Percentiles rank a stretch among this genome's conserved stretches.
These are phyloP conservation scores for Plebejus melissa DNA, from an alignment of 2,888 invertebrate species.

Conservation along the genomic window DNA sequence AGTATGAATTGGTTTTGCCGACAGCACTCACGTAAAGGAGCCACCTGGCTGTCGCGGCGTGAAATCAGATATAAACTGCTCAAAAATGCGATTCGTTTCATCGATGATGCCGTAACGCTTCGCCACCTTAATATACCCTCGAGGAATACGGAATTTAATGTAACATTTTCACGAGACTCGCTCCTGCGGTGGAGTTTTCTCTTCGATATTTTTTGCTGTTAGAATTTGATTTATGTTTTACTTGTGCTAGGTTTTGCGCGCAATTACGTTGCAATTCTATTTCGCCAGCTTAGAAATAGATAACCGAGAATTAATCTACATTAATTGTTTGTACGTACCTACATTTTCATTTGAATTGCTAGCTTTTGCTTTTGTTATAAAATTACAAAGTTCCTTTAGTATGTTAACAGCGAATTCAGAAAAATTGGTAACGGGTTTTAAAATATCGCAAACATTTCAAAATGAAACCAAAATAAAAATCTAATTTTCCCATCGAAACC, in stretches of 20 bases:
- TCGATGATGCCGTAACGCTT: constrained; percentile 41
- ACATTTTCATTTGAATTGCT: background rate
- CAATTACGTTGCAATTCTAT: background rate
- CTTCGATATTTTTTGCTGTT: background rate
- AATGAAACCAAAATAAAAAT: constrained; percentile 3
- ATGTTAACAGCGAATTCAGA: no score
- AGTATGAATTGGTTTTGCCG: constrained; percentile 64
- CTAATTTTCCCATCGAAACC: background rate
- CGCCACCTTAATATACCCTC: constrained; percentile 40
- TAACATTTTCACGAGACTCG: constrained; percentile 22
- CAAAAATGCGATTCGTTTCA: constrained; percentile 62
- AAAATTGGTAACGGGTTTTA: background rate
- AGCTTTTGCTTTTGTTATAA: background rate
- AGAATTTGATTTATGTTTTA: constrained; percentile 15
- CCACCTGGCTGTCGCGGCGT: constrained; percentile 58
- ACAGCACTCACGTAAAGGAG: constrained; percentile 46
- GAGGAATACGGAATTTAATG: constrained; percentile 37
- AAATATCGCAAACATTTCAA: background rate
- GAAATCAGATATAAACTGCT: constrained; percentile 69
- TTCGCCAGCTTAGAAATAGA: background rate
- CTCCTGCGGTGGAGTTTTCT: background rate
- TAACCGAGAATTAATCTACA: background rate
- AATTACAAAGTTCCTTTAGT: background rate
- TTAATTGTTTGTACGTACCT: background rate
- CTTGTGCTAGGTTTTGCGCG: background rate